Evolutionary conservation across 2,113 vertebrate genomes (phyloP).

Genomic region (Arothron firmamentum): DNA sequence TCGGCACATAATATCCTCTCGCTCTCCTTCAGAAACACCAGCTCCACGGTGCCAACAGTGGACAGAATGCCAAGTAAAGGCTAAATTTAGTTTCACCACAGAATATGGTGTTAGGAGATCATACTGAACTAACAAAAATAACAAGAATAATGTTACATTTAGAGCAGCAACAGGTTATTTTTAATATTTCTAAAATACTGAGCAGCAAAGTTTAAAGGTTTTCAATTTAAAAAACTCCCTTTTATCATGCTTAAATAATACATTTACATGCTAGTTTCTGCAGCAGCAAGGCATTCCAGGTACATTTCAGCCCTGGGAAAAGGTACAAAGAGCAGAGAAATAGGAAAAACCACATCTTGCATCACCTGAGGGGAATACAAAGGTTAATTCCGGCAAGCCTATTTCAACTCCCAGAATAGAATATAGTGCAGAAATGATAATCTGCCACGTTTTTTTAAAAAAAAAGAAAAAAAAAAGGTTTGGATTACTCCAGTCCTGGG

Average conservation of each 20-base stretch:
- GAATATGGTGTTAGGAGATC: constrained; percentile 32
- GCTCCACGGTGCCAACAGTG: constrained; percentile 19
- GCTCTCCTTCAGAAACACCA: constrained; percentile 17
- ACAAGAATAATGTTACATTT: too few species aligned
- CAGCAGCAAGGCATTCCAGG: too few species aligned
- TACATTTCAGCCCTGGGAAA: not conserved
- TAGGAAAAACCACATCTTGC: constrained; percentile 29
- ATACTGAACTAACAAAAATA: not conserved
- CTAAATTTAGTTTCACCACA: constrained; percentile 27
- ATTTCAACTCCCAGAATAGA: constrained; percentile 56
- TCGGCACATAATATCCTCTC: constrained; percentile 23
- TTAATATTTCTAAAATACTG: too few species aligned
- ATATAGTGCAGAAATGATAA: constrained; percentile 44
- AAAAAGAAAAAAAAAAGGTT: constrained; percentile 1
- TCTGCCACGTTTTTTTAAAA: constrained; percentile 23
- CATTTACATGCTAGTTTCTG: too few species aligned
- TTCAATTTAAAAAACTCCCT: too few species aligned
- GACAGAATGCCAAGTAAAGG: constrained; percentile 42
- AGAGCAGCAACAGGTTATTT: too few species aligned
- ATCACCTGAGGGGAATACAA: constrained; percentile 57
- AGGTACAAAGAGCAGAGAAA: constrained; percentile 20
- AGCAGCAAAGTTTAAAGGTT: too few species aligned
- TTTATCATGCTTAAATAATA: too few species aligned
- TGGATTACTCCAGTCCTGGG: constrained; percentile 33
- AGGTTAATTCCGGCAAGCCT: constrained; percentile 51